Evolutionary conservation across 2,888 invertebrate species (phyloP), one percentile per base, ranked within the genome.

Genomic region (Phengaris arion): DNA sequence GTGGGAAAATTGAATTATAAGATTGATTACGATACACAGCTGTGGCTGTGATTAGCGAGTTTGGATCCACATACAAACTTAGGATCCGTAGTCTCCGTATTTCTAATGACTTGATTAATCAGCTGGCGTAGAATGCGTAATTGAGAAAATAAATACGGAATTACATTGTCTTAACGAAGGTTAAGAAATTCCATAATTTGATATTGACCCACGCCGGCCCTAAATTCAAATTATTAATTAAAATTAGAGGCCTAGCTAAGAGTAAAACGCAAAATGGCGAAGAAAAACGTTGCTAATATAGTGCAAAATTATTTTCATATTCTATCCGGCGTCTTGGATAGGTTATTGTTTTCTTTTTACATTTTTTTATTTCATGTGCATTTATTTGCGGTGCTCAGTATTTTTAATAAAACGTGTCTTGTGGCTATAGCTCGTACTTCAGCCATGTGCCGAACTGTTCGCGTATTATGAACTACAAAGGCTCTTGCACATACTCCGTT

Each of bases 361-460:
- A 64, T 45, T 59, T 59, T 10, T 52, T 13, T 12, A 10, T 8
- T 72, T 35, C 15, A 54, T 22, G 72, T 72, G 15, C 13, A 72
- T 52, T 52, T 54, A 45, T 22, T 10, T 72, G 51, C 72, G 5
- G 70, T 4, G 54, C 54, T 72, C 52, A 52, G 52, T 72, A 72
- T 72, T 72, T 72, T 54, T 72, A 72, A 54, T 72, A 72, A 54
- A 72, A 72, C 72, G 15, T 6, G 52, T 2, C 52, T 52, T 54
- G 72, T 22, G 51, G 72, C 52, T 6, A 52, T 9, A 51, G 15
- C 70, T 70, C 51, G 72, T 72, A 52, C 35, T 51, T 70, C 51
- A 52, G 70, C 52, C 45, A 72, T 45, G 72, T 72, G 72, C 72
- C 54, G 72, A 72, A 72, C 72, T 72, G 54, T 72, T 72, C n/a